Percentiles rank a stretch among this genome's conserved stretches.
Evolutionary conservation across 2,888 invertebrate species (phyloP).

Genomic region (Rotaria socialis): DNA sequence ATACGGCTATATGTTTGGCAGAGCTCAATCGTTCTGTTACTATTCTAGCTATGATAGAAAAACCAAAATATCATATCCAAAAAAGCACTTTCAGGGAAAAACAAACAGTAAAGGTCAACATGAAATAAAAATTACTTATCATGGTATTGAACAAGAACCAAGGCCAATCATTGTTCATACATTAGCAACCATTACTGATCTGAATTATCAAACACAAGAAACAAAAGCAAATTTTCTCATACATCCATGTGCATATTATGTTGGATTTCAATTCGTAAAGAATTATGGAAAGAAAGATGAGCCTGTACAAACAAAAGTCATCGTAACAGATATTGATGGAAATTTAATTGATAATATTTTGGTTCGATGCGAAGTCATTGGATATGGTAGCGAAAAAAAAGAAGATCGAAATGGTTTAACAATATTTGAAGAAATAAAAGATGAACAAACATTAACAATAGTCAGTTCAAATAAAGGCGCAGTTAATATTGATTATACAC

Average conservation of each 20-base stretch:
- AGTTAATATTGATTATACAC: constrained; percentile 2
- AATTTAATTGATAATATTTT: neutral
- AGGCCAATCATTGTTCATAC: neutral
- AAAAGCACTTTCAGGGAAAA: neutral
- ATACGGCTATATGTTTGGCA: too few species aligned
- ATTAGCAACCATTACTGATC: neutral
- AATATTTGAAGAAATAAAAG: neutral
- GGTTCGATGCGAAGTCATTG: neutral
- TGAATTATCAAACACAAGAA: neutral
- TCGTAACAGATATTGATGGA: neutral
- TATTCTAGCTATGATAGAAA: too few species aligned
- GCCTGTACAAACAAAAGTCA: neutral
- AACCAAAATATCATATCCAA: too few species aligned
- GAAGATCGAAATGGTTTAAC: neutral
- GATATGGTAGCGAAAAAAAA: neutral
- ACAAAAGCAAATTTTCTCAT: neutral
- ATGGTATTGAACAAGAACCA: neutral
- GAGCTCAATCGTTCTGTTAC: too few species aligned
- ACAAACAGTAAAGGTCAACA: neutral
- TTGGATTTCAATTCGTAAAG: neutral
- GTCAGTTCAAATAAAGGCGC: neutral
- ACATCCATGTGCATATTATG: too few species aligned
- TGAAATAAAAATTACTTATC: neutral
- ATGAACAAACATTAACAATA: neutral
- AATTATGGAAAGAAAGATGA: neutral